phyloP scores from a whole-genome alignment of 2,888 invertebrate genomes.

The Drosophila dives region DNA sequence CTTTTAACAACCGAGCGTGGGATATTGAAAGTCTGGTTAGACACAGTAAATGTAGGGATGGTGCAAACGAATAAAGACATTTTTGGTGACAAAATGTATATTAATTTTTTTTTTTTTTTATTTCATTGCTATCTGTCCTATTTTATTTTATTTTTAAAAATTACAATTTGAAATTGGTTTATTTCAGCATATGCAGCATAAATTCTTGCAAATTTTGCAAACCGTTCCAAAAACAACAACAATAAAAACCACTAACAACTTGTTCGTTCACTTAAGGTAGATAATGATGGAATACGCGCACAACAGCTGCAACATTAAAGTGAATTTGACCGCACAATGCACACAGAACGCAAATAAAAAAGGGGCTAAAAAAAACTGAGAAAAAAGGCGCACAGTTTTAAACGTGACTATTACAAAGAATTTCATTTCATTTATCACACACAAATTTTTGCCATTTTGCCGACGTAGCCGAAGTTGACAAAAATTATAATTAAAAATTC shows the following conservation, averaged over 20 bases:
- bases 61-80: conserved; percentile 2
- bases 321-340: conserved; percentile 30
- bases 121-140: not conserved
- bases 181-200: conserved; percentile 61
- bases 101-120: not conserved
- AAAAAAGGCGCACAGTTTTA: conserved; percentile 70
- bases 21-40: conserved; percentile 56
- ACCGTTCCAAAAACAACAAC: conserved; percentile 36
- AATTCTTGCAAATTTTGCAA: conserved; percentile 49
- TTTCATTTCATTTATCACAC: conserved; percentile 75
- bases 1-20: conserved; percentile 60
- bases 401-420: conserved; percentile 78
- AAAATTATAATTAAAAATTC: conserved; percentile 80
- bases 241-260: conserved; percentile 33
- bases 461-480: conserved; percentile 65
- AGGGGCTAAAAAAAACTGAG: conserved; percentile 25
- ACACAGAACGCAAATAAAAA: conserved; percentile 31
- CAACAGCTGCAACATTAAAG: conserved; percentile 19
- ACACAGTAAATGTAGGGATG: conserved; percentile 7
- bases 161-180: conserved; percentile 14
- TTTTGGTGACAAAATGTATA: not conserved
- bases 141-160: not conserved
- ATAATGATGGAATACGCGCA: conserved; percentile 40
- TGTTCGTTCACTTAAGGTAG: conserved; percentile 29
- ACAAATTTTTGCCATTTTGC: conserved; percentile 58